Evolutionary conservation across 2,113 vertebrate species (phyloP), one percentile per base, ranked within the genome.

Genomic region (Heterotis niloticus): DNA sequence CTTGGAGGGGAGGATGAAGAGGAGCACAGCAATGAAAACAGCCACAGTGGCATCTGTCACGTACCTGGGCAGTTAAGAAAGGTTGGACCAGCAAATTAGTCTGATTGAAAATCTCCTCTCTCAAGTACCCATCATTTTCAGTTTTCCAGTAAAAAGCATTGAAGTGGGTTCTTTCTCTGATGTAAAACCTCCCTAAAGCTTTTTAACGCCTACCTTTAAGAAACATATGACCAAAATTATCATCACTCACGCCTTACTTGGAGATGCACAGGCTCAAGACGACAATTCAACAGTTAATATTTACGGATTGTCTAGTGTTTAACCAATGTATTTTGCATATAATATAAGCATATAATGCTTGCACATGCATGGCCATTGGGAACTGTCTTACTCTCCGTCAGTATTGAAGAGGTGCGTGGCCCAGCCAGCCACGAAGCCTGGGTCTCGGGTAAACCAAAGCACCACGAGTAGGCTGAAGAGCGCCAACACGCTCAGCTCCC

Each of bases 381-480:
- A 2, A 14, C 14, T 20, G 16, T 18, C 74, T 75, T 86, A 98
- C 96, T 96, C 95, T 82, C 91, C 90, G 78, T 91, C 86, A 69
- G 83, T 88, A 82, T 95, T 94, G 86, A 97, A 95, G 76, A 94
- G 81, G 3, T 82, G 23, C 24, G 86, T 85, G 11, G 94, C 90
- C 98, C 98, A 99, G 85, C 98, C 98, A 0, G 87, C 84, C 74
- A 96, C 82, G 87, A 99, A 99, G 78, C 98, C 96, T 0, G 97
- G 98, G 75, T 97, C 94, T 64, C 96, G 90, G 60, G 94, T 91
- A 89, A 99, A 98, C 97, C 97, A 99, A 82, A 99, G 82, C 56
- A 94, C 7, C 29, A 98, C 90, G 71, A 99, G 89, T 78, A 97
- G 83, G 73, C 83, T 1, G 83, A 99, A 99, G 82, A 95, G 91